These are phyloP conservation scores for Dipus sagitta DNA, from an alignment of 2,797 vertebrate species.

Conservation along the genomic window DNA sequence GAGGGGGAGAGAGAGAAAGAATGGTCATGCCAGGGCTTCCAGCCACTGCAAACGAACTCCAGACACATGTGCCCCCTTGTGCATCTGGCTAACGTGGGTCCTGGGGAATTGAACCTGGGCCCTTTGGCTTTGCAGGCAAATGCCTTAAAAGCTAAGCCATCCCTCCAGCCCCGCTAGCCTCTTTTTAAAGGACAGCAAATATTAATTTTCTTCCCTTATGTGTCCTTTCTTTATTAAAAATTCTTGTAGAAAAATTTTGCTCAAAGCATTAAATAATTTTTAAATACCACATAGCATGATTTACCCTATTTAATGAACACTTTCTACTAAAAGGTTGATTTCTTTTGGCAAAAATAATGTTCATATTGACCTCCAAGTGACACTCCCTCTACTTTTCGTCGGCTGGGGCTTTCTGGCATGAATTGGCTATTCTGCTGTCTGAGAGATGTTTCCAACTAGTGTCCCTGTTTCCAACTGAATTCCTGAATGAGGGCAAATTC, in stretches of 20 bases:
- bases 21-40: no score
- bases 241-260: not conserved
- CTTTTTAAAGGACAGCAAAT: not conserved
- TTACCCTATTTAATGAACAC: constrained; percentile 31
- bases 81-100: no score
- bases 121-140: no score
- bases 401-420: not conserved
- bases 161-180: not conserved
- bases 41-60: no score
- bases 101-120: no score
- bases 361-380: constrained; percentile 46
- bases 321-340: constrained; percentile 44
- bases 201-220: constrained; percentile 37
- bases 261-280: constrained; percentile 22
- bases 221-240: constrained; percentile 4
- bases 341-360: not conserved
- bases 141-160: no score
- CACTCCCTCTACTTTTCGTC: not conserved
- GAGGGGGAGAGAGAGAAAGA: no score
- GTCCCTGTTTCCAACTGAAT: not conserved
- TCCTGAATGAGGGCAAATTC: constrained; percentile 54
- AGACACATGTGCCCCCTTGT: no score
- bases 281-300: constrained; percentile 16
- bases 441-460: not conserved
- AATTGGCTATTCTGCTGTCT: constrained; percentile 17